A percentile compares a stretch with the other conserved stretches of the same genome.
Evolutionary conservation across 2,113 vertebrate species (phyloP).

Genomic region (Eleginops maclovinus): DNA sequence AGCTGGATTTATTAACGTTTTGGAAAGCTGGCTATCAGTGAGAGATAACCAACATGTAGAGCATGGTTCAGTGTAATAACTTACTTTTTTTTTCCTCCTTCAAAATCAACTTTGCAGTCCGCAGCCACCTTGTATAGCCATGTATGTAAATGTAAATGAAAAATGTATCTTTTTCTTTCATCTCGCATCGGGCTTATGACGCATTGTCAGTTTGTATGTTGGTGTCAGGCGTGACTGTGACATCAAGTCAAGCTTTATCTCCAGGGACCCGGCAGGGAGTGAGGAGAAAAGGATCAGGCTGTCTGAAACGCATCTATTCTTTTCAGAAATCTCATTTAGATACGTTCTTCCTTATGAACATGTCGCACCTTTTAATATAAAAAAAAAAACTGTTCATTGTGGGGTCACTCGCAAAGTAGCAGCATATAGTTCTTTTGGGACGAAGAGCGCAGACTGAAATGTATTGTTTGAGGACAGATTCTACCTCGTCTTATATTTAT

Average conservation of each 20-base stretch:
- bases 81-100: slow-evolving; percentile 52
- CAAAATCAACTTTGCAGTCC: slow-evolving; percentile 66
- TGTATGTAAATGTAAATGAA: slow-evolving; percentile 69
- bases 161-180: slow-evolving; percentile 56
- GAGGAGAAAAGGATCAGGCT: slow-evolving; percentile 6
- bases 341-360: slow-evolving; percentile 27
- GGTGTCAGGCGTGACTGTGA: slow-evolving; percentile 45
- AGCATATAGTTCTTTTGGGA: slow-evolving; percentile 1
- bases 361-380: slow-evolving; percentile 11
- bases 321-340: slow-evolving; percentile 53
- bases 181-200: slow-evolving; percentile 47
- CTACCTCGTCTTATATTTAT: background rate
- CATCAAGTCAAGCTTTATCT: slow-evolving; percentile 67
- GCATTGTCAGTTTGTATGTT: slow-evolving; percentile 51
- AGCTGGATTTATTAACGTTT: slow-evolving; percentile 81
- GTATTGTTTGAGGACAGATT: background rate
- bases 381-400: background rate
- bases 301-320: slow-evolving; percentile 34
- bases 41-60: slow-evolving; percentile 81
- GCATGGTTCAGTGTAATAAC: slow-evolving; percentile 74
- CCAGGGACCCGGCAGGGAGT: background rate
- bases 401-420: background rate
- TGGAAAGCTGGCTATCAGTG: slow-evolving; percentile 80
- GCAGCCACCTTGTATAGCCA: slow-evolving; percentile 57
- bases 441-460: background rate